Evolutionary conservation across 2,797 vertebrate species (phyloP).

Genomic region (Propithecus perrieri): DNA sequence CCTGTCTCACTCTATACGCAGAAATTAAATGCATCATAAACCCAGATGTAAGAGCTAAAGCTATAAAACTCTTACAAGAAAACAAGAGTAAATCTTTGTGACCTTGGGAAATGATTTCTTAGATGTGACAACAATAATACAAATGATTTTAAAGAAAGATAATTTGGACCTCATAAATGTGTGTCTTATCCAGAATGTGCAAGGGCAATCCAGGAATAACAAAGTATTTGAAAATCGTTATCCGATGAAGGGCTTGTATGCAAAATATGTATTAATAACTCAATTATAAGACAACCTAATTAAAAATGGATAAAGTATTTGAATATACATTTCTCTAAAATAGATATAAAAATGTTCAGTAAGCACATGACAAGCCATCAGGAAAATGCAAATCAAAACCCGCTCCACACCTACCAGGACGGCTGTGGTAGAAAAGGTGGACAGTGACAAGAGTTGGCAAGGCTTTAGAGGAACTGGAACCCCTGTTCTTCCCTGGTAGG

Average conservation of each 20-base stretch:
- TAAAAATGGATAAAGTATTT: neutral
- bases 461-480: no score
- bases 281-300: neutral
- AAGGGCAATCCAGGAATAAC: neutral
- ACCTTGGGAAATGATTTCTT: neutral
- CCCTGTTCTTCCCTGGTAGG: no score
- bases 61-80: no score
- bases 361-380: neutral
- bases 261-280: neutral
- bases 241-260: no score
- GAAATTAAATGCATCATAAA: no score
- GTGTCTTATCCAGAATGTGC: neutral
- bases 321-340: neutral
- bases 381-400: neutral
- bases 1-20: neutral
- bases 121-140: neutral
- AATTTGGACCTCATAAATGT: neutral
- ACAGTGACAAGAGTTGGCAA: no score
- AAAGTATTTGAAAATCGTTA: neutral
- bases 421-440: neutral
- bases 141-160: neutral
- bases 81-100: no score
- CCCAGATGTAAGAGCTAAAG: no score
- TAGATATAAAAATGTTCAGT: neutral
- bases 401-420: rapidly evolving